A percentile compares a stretch with the other conserved stretches of the same genome.
phyloP scores from a whole-genome alignment of 2,888 invertebrate species.

The Acanthosepion lycidas region DNA sequence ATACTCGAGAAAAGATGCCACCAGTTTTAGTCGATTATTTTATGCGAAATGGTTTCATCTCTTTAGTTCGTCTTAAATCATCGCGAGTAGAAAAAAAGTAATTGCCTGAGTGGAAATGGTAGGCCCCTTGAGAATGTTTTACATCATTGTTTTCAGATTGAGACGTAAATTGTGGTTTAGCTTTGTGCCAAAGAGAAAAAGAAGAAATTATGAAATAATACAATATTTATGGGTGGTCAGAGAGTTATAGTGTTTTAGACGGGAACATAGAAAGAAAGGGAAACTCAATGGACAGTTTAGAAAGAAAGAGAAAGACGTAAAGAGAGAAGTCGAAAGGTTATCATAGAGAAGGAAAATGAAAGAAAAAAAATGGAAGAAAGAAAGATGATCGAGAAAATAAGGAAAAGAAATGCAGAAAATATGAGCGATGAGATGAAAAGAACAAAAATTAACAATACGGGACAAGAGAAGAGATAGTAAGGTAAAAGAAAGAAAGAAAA shows the following conservation, averaged over 20 bases:
- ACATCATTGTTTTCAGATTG: constrained; percentile 33
- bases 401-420: too few species aligned
- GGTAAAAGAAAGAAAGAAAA: not conserved
- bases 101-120: not conserved
- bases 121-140: not conserved
- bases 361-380: too few species aligned
- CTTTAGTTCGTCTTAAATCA: constrained; percentile 15
- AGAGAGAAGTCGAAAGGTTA: not conserved
- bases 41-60: not conserved
- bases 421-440: too few species aligned
- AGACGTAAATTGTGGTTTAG: not conserved
- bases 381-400: too few species aligned
- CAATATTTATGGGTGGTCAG: not conserved
- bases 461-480: not conserved
- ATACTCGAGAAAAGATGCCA: not conserved
- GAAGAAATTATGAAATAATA: not conserved
- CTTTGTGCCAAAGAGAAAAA: not conserved
- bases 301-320: not conserved
- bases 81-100: not conserved
- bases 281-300: too few species aligned
- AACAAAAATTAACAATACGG: too few species aligned
- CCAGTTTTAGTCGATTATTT: not conserved
- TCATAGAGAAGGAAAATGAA: too few species aligned
- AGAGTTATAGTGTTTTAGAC: not conserved
- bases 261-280: not conserved